These are phyloP conservation scores for Metaphire vulgaris DNA, from an alignment of 1,140 invertebrate species.

Conservation along the genomic window DNA sequence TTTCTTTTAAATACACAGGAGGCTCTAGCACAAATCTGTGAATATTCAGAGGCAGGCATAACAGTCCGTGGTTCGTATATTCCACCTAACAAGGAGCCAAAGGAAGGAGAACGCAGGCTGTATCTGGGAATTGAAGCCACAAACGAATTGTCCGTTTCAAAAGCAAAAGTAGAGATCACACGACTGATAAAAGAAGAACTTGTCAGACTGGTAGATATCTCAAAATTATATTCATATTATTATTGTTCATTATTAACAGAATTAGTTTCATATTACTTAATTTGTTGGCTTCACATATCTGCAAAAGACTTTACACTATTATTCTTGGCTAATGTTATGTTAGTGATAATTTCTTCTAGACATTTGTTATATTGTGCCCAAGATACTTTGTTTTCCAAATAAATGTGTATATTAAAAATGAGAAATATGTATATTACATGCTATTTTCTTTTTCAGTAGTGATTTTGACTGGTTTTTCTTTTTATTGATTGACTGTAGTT, in stretches of 20 bases:
- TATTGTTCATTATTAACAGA: background rate
- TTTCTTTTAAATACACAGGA: too few species aligned
- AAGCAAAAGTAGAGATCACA: constrained; percentile 97
- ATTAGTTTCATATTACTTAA: constrained; percentile 12
- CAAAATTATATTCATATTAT: background rate
- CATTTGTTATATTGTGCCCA: background rate
- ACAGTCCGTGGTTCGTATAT: constrained; percentile 97
- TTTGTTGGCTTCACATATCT: background rate
- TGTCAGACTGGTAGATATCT: constrained; percentile 72
- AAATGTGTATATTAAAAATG: too few species aligned
- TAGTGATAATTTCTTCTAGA: background rate
- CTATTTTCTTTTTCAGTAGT: too few species aligned
- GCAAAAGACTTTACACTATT: background rate
- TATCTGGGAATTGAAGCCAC: constrained; percentile 99
- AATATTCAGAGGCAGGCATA: constrained; percentile 97
- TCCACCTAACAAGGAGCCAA: constrained; percentile 54
- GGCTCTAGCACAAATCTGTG: constrained; percentile 92
- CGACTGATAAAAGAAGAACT: constrained; percentile 96
- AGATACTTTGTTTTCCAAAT: background rate
- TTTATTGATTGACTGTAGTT: too few species aligned
- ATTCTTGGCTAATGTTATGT: background rate
- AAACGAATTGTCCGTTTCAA: constrained; percentile 89
- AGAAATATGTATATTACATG: too few species aligned
- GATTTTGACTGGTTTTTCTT: too few species aligned
- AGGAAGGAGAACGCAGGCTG: constrained; percentile 91